Evolutionary conservation across 2,797 vertebrate species (phyloP), one percentile per base, ranked within the genome.

Genomic region (Capromys pilorides): DNA sequence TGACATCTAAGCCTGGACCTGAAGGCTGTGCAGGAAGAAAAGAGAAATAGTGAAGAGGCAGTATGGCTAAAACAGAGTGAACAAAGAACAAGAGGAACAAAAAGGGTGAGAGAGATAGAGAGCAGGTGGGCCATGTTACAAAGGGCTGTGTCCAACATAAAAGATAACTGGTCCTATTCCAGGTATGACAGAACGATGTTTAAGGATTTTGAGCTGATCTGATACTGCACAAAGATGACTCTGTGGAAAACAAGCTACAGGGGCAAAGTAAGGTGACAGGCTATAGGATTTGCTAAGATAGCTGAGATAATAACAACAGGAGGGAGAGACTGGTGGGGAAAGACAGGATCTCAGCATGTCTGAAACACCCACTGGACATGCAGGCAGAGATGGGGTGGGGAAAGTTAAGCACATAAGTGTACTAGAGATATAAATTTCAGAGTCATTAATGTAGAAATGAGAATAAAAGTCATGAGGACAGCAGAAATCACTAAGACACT

Each of bases 401-500:
- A n/a, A 26, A 80, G 41, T 16, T 87, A 49, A 41, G 41, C 21
- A 41, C 7, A 3, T 19, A 33, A 54, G 26, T 83, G 51, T n/a
- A 22, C 69, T 16, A 54, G 31, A 91, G 24, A 96, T 2, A 36
- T 4, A 64, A 59, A 73, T 18, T 61, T 26, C 80, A 16, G 62
- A 86, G 36, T 88, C 80, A 93, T 26, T 73, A 54, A 87, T n/a
- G 4, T 81, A 67, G 66, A 54, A 22, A 89, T 41, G 33, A n/a
- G 79, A 88, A 81, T 64, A 79, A 91, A 93, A 82, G 83, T 81
- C 90, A 93, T 59, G 21, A 81, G 18, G 73, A 59, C 13, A 64
- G 64, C 86, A 86, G 49, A 88, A 12, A 82, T 69, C 4, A 73
- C 24, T 7, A 88, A 93, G 54, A 88, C 39, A 82, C 51, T 87